Evolutionary conservation across 2,797 vertebrate genomes (phyloP).

Genomic region (Cheirogaleus major): DNA sequence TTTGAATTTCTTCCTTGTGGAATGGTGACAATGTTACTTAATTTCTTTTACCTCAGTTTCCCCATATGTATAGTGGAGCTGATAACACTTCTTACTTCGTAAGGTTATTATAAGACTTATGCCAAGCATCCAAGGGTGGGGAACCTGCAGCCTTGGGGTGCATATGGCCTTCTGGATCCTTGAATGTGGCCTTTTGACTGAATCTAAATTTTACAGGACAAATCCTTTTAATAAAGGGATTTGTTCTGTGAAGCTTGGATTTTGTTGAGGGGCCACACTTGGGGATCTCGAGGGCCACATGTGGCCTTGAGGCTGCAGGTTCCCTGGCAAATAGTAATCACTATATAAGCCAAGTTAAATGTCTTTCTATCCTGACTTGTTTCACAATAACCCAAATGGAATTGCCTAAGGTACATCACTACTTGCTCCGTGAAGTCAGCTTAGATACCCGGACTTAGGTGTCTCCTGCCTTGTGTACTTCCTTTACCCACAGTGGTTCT

Average conservation of each 20-base stretch:
- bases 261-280: neutral
- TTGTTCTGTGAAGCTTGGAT: neutral
- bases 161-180: neutral
- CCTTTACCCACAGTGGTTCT: neutral
- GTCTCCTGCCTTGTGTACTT: too few species aligned
- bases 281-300: neutral
- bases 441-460: rapidly evolving
- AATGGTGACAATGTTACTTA: neutral
- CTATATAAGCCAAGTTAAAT: neutral
- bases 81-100: neutral
- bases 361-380: neutral
- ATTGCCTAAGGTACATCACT: too few species aligned
- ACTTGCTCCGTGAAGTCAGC: neutral
- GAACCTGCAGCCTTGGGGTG: neutral
- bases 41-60: neutral
- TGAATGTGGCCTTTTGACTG: neutral
- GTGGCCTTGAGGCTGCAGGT: neutral
- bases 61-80: neutral
- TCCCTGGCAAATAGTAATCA: neutral
- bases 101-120: neutral
- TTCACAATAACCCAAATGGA: too few species aligned
- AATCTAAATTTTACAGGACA: neutral
- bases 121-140: neutral
- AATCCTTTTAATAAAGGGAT: neutral
- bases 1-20: neutral